Base-by-base conservation (phyloP, 2,888 invertebrate genomes). In the Mesopsocus fuscifrons region DNA sequence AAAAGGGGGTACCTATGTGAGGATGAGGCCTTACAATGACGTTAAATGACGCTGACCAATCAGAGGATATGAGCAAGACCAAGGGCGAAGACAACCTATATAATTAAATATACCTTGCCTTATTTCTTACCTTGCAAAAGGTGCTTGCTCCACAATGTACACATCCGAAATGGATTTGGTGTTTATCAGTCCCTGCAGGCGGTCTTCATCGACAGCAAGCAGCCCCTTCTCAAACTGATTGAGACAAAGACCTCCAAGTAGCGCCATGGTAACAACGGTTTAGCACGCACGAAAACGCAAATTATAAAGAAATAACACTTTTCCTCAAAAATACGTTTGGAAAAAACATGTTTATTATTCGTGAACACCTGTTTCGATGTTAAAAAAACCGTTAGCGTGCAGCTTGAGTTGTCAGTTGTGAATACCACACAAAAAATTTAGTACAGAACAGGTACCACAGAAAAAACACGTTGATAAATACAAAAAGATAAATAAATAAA, bases 101-200 rank as follows among this genome's bases (percentile, higher is more conserved):
- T n/a, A n/a, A n/a, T n/a, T n/a, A n/a, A n/a, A n/a, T n/a, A n/a
- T n/a, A n/a, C n/a, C n/a, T n/a, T n/a, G n/a, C n/a, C n/a, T n/a
- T n/a, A n/a, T n/a, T n/a, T n/a, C 38, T 20, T 38, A 38, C 38
- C 38, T 38, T 17, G 38, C 38, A 38, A 38, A 38, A 6, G 38
- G 38, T 18, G 38, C 21, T 20, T 38, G 38, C 20, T 38, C 38
- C n/a, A 38, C 38, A 11, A 18, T 20, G 20, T 38, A 38, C 13
- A 38, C 17, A 4, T 38, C 38, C 16, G 38, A 20, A 38, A 38
- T 38, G 13, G 38, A 20, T 38, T 6, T 17, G n/a, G 38, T 38
- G n/a, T 38, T 38, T 18, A 38, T 38, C 5, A 38, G 8, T n/a
- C 21, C 21, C 20, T 16, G 4, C 20, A 38, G 21, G n/a, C 38